These are phyloP conservation scores for Lucilia sericata DNA, from an alignment of 1,140 invertebrate genomes.

Conservation along the genomic window DNA sequence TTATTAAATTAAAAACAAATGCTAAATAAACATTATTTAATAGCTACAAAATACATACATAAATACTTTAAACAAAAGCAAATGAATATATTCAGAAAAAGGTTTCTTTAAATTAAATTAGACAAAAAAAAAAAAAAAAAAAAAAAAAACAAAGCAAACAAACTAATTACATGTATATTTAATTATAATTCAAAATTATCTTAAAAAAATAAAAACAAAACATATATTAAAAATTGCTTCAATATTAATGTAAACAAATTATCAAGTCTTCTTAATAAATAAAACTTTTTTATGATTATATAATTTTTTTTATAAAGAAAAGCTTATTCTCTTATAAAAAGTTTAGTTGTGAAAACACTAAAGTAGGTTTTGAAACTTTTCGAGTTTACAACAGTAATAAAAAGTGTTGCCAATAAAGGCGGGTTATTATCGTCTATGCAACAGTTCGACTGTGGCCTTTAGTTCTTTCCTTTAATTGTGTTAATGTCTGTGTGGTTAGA, in stretches of 20 bases:
- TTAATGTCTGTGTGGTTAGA: too few species aligned
- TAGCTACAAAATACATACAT: neutral
- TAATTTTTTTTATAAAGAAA: too few species aligned
- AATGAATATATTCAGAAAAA: neutral
- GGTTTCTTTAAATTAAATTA: slow-evolving; percentile 10
- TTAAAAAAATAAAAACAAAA: neutral
- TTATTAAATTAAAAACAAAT: neutral
- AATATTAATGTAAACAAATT: neutral
- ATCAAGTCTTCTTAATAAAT: slow-evolving; percentile 14
- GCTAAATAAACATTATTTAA: neutral
- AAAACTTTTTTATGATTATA: neutral
- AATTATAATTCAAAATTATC: neutral
- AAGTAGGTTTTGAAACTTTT: too few species aligned
- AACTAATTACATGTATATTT: neutral
- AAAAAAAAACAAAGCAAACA: too few species aligned
- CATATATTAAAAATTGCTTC: neutral
- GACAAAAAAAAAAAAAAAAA: neutral
- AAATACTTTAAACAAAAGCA: neutral
- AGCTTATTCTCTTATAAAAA: too few species aligned
- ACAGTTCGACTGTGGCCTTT: too few species aligned
- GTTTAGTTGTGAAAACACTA: too few species aligned
- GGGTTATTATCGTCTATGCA: too few species aligned
- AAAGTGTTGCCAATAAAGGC: too few species aligned
- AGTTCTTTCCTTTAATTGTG: too few species aligned
- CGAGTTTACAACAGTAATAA: too few species aligned